phyloP scores from a whole-genome alignment of 1,140 invertebrate species.

The Cardiocondyla obscurior region DNA sequence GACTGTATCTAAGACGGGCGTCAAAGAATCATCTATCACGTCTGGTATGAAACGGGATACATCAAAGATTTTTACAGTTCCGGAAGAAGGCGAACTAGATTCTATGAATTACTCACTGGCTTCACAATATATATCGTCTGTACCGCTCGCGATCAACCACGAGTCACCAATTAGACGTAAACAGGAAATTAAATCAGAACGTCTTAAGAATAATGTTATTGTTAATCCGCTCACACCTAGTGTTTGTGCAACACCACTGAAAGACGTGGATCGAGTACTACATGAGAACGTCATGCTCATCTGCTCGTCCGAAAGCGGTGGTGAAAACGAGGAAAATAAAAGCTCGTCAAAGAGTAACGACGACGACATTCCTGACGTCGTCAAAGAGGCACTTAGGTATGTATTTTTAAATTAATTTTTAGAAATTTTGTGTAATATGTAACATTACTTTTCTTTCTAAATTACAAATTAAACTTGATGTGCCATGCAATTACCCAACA shows the following conservation, averaged over 20 bases:
- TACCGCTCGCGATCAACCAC: constrained; percentile 68
- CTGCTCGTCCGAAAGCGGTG: constrained; percentile 84
- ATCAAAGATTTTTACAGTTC: constrained; percentile 91
- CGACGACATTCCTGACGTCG: constrained; percentile 82
- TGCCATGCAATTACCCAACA: not conserved
- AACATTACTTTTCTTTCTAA: not conserved
- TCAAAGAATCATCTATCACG: constrained; percentile 79
- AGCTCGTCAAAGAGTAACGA: constrained; percentile 1
- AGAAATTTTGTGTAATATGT: not conserved
- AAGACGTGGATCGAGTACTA: constrained; percentile 88
- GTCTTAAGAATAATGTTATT: constrained; percentile 75
- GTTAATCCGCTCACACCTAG: constrained; percentile 85
- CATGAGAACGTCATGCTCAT: constrained; percentile 89
- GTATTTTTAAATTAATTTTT: not conserved
- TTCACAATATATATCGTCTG: constrained; percentile 70
- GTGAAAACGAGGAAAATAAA: constrained; percentile 68
- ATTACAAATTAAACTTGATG: not conserved
- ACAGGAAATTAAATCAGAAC: constrained; percentile 74
- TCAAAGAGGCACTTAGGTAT: constrained; percentile 78
- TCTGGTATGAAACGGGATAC: constrained; percentile 89
- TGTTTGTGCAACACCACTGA: constrained; percentile 90
- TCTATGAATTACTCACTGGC: constrained; percentile 75
- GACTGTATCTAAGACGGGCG: constrained; percentile 66
- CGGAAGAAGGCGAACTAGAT: constrained; percentile 87
- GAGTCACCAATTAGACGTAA: constrained; percentile 77